Evolutionary conservation across 2,113 vertebrate genomes (phyloP).

Genomic region (Reinhardtius hippoglossoides): DNA sequence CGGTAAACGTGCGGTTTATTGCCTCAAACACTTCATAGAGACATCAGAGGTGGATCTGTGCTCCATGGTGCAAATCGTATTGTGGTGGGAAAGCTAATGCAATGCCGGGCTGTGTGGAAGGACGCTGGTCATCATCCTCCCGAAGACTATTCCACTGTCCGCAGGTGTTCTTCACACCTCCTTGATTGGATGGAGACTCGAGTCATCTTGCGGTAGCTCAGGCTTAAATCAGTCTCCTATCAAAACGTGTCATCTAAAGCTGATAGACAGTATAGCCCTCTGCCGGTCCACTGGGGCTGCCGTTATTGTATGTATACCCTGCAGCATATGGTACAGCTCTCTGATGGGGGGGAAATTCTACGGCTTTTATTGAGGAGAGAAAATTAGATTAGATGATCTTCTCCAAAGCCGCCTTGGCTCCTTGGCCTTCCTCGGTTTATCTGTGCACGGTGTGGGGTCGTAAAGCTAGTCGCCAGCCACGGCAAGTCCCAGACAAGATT

Average conservation of each 20-base stretch:
- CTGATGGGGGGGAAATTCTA: constrained; percentile 57
- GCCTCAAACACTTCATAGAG: constrained; percentile 62
- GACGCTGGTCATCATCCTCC: constrained; percentile 64
- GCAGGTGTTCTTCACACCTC: constrained; percentile 77
- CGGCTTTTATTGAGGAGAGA: constrained; percentile 65
- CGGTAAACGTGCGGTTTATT: constrained; percentile 57
- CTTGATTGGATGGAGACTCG: constrained; percentile 79
- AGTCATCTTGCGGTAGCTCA: constrained; percentile 73
- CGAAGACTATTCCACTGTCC: constrained; percentile 76
- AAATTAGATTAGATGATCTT: constrained; percentile 71
- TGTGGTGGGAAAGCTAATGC: constrained; percentile 62
- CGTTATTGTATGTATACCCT: constrained; percentile 74
- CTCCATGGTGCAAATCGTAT: constrained; percentile 65
- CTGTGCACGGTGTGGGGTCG: constrained; percentile 40
- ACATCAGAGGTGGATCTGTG: constrained; percentile 57
- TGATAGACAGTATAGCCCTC: constrained; percentile 77
- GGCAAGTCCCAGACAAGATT: neutral
- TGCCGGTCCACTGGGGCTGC: constrained; percentile 54
- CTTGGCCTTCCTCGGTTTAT: constrained; percentile 30
- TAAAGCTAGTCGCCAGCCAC: neutral
- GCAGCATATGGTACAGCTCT: constrained; percentile 70
- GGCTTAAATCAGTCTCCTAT: constrained; percentile 77
- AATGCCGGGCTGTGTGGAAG: constrained; percentile 53
- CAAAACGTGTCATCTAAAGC: constrained; percentile 81
- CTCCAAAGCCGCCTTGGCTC: constrained; percentile 26